phyloP scores from a whole-genome alignment of 2,113 vertebrate species.

The Tautogolabrus adspersus region DNA sequence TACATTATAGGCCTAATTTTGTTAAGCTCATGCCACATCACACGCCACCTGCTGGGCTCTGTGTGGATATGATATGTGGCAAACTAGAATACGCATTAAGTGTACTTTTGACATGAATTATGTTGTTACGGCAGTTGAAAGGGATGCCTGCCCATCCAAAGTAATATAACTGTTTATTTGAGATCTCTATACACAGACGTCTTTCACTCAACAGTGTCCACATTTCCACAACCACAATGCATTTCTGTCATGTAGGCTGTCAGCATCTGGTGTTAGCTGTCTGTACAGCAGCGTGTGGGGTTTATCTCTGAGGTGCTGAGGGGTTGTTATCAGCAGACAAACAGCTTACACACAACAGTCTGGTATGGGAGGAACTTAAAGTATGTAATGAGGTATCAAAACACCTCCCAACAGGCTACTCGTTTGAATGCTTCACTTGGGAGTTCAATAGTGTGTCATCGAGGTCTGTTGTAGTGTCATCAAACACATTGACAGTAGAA shows the following conservation, averaged over 20 bases:
- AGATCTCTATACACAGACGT: background rate
- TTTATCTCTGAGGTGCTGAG: constrained; percentile 50
- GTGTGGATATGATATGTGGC: constrained; percentile 1
- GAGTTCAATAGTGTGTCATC: background rate
- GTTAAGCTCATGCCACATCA: constrained; percentile 17
- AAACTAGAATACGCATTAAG: constrained; percentile 12
- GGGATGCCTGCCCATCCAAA: background rate
- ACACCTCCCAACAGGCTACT: constrained; percentile 14
- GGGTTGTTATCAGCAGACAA: constrained; percentile 58
- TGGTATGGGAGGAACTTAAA: constrained; percentile 42
- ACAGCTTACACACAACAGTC: constrained; percentile 45
- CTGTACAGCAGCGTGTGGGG: constrained; percentile 23
- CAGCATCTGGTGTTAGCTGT: constrained; percentile 15
- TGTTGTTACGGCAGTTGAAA: background rate
- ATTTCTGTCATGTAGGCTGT: constrained; percentile 20
- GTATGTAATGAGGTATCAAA: constrained; percentile 32
- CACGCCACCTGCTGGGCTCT: constrained; percentile 70
- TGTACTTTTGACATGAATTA: background rate
- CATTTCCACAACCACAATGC: constrained; percentile 13
- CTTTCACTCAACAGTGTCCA: background rate
- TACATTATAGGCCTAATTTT: constrained; percentile 21
- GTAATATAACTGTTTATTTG: background rate
- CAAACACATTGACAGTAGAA: background rate
- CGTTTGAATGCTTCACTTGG: background rate
- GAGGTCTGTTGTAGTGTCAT: background rate